These are phyloP conservation scores for Tetragnatha montana DNA, from an alignment of 2,888 invertebrate genomes.

Conservation along the genomic window DNA sequence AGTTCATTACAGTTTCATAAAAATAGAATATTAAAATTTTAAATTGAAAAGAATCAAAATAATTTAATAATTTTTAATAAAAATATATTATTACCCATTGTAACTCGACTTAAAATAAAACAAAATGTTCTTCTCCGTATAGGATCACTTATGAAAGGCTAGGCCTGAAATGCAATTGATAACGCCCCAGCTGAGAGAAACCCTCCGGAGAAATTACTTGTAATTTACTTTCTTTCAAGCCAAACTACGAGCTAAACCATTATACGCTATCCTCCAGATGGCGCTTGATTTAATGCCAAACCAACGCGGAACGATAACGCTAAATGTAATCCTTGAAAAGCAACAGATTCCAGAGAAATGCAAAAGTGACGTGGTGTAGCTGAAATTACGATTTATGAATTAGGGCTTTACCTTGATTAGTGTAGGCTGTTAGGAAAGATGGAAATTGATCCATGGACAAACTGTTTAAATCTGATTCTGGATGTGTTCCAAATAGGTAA, in stretches of 20 bases:
- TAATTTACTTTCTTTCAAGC: background rate
- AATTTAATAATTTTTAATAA: no score
- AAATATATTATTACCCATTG: no score
- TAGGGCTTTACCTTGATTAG: background rate
- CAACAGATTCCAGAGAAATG: background rate
- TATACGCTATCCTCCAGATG: background rate
- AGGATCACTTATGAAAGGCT: background rate
- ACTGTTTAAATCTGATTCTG: background rate
- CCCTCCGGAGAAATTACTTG: background rate
- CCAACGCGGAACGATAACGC: background rate
- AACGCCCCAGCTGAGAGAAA: background rate
- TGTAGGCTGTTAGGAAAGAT: background rate
- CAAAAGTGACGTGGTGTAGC: background rate
- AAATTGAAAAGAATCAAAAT: no score
- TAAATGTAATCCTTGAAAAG: no score
- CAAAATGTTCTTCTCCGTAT: background rate
- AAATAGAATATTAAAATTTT: no score
- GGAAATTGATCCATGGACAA: background rate
- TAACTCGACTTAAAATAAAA: no score
- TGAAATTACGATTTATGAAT: background rate
- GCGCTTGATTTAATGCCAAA: background rate
- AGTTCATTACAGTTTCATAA: no score
- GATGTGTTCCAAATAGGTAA: no score
- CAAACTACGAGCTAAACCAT: background rate
- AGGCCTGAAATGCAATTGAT: background rate